phyloP scores from a whole-genome alignment of 2,113 vertebrate genomes.

The Toxotes jaculatrix region DNA sequence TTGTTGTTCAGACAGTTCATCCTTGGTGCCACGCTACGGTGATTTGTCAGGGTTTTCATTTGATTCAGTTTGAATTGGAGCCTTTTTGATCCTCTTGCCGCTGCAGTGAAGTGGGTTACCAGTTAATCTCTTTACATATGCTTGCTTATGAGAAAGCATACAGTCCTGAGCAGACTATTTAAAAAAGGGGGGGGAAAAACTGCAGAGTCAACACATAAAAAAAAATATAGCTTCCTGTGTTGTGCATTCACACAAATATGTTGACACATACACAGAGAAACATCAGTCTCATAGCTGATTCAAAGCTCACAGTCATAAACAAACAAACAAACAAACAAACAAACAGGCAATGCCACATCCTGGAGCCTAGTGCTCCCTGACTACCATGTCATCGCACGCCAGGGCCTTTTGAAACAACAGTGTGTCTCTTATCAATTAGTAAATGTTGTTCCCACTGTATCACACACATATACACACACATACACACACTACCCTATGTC shows the following conservation, averaged over 20 bases:
- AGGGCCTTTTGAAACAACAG: conserved; percentile 75
- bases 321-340: conserved; percentile 68
- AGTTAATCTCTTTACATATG: conserved; percentile 81
- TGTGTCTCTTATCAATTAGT: conserved; percentile 81
- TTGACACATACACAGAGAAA: conserved; percentile 18
- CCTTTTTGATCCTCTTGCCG: conserved; percentile 76
- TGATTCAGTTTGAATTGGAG: conserved; percentile 76
- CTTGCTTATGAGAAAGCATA: conserved; percentile 68
- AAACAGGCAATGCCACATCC: conserved; percentile 52
- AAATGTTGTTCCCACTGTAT: conserved; percentile 70
- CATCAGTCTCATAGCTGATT: conserved; percentile 48
- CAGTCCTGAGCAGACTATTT: conserved; percentile 51
- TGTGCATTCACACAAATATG: conserved; percentile 32
- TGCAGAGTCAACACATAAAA: conserved; percentile 66
- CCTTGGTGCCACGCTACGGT: conserved; percentile 75
- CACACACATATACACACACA: conserved; percentile 52
- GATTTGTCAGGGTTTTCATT: conserved; percentile 81
- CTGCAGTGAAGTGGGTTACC: conserved; percentile 69
- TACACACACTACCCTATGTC: conserved; percentile 57
- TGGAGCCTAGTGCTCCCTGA: conserved; percentile 62
- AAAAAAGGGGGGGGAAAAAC: conserved; percentile 26
- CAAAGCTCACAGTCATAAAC: conserved; percentile 57
- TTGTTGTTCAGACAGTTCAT: conserved; percentile 80
- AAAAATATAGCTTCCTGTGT: conserved; percentile 27
- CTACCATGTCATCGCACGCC: conserved; percentile 67